Base-by-base conservation (phyloP, 2,888 invertebrate species). In the Oligia fasciuncula region DNA sequence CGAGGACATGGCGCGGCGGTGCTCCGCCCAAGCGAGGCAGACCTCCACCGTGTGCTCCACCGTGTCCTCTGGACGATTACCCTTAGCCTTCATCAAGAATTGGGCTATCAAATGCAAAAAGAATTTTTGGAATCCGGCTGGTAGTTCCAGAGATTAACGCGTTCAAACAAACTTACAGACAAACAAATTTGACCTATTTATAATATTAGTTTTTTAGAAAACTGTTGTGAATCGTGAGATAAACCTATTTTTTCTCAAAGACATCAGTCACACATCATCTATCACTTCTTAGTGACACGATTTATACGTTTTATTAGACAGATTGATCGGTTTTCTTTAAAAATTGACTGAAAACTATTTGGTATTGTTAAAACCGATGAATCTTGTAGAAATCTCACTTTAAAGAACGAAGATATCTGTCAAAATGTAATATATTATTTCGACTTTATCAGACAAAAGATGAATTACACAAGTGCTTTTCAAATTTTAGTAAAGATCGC, bases 291-390 rank as follows among this genome's bases (percentile, higher is more conserved):
- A 67, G 72, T 54, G 62, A 73, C 74, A 73, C 80, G 60, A 77
- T 87, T 79, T 79, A 82, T 84, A 75, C 77, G 69, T 82, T 84
- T 72, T 75, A 62, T 67, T 76, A 29, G 29, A 43, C 77, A 80
- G 79, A 87, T 86, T 79, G 86, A 87, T 81, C 77, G 66, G 19
- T 57, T 75, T 77, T 84, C 79, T 81, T 78, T 71, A 65, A 84
- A 81, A 77, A 77, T 77, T 35, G 57, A 83, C 46, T 75, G 73
- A 54, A 72, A 73, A 70, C 83, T 80, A 69, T 85, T 85, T 83
- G 66, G 67, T 75, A 77, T 57, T 66, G 46, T 84, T 73, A 76
- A 81, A 78, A 78, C 5, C 46, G 35, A 82, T 76, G 62, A 79
- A 66, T 76, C 84, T 70, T 29, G 11, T 23, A 35, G 23, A 57